Evolutionary conservation across 2,113 vertebrate species (phyloP).

Genomic region (Piprites chloris): DNA sequence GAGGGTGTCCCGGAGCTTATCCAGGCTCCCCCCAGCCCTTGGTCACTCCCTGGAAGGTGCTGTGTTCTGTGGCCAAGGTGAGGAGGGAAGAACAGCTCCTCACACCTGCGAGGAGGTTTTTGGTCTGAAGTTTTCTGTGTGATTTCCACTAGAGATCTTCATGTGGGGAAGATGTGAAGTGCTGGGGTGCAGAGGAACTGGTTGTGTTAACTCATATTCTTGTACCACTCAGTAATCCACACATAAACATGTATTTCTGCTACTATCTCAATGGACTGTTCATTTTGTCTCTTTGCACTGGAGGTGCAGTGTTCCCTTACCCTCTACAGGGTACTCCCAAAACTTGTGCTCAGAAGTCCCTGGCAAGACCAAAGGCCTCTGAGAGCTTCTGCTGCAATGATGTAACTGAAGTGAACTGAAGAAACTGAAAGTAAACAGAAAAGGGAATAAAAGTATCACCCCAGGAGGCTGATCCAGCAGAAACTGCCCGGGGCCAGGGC

Average conservation of each 20-base stretch:
- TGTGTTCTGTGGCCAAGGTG: neutral
- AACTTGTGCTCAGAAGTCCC: neutral
- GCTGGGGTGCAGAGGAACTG: neutral
- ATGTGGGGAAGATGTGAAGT: accelerated
- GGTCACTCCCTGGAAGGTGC: neutral
- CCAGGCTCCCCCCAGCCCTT: neutral
- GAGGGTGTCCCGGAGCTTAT: neutral
- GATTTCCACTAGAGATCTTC: neutral
- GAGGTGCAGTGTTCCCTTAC: neutral
- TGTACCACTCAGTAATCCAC: slow-evolving; percentile 39
- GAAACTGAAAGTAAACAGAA: neutral
- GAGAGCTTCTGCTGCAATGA: neutral
- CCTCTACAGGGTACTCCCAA: neutral
- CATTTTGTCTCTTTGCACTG: neutral
- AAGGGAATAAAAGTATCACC: neutral
- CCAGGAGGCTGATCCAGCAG: neutral
- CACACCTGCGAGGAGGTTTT: accelerated
- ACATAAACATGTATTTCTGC: slow-evolving; percentile 49
- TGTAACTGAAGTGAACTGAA: neutral
- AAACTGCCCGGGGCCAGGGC: accelerated
- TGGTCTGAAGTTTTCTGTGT: neutral
- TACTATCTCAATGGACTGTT: neutral
- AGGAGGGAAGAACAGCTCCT: neutral
- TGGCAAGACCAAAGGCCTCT: neutral
- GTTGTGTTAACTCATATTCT: neutral